Evolutionary conservation across 2,797 vertebrate genomes (phyloP), one percentile per base, ranked within the genome.

Genomic region (Amphiprion clarkii): DNA sequence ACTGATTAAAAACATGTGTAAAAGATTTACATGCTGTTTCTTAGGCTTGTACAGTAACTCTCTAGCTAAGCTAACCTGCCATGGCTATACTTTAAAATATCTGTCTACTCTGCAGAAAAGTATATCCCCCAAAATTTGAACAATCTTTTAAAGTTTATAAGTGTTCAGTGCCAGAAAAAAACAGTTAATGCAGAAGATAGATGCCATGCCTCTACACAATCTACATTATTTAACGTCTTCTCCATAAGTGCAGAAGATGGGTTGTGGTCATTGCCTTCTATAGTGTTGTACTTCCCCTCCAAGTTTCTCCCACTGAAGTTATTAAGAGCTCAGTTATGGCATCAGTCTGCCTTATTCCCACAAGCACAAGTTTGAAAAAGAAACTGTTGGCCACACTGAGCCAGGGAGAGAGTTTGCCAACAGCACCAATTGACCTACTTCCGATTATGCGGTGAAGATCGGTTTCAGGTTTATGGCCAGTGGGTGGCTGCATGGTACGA

Each of bases 341-440:
- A 75, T 63, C 66, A 66, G 40, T 65, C 78, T 55, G 67, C 70
- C 29, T 74, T 70, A 64, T 80, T 87, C 81, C 81, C 82, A 84
- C 59, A 61, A 83, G 79, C 61, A 65, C 58, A 67, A 49, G 56
- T 65, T 78, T 70, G 49, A 82, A 81, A 84, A 86, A 74, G 61
- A 79, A 78, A 79, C 60, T 21, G 60, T 81, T 78, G 76, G 71
- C 70, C 71, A 72, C 54, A 40, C 56, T 51, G 56, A 83, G 65
- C 69, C 42, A 71, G 27, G 67, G 33, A 23, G 44, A 53, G 53
- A 54, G 63, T 76, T 86, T 71, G 84, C 85, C 87, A 88, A 80
- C 49, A 85, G 81, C 79, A 39, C 76, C 67, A 67, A 67, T 58
- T 67, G 87, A 89, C 86, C 84, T 85, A 87, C 78, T 88, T 92